Evolutionary conservation across 2,113 vertebrate species (phyloP), one percentile per base, ranked within the genome.

Genomic region (Leptocoma aspasia): DNA sequence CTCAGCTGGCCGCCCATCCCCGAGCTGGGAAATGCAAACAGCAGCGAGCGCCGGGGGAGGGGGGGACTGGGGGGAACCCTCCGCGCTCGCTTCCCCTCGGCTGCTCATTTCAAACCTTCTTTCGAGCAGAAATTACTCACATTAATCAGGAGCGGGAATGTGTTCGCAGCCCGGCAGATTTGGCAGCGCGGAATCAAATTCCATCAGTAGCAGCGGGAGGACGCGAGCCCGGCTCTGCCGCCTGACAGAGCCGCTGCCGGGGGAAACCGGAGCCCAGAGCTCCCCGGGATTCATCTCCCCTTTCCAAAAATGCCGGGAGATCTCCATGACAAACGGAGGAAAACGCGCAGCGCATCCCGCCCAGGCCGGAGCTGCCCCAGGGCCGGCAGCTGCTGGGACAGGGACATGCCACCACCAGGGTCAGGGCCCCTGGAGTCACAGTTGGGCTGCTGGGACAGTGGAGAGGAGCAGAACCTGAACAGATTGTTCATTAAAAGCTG

Each of bases 61-160:
- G 37, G n/a, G 64, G 42, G 13, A 16, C 18, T 10, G 93, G 71
- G 86, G 93, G 88, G 88, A 96, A 75, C 80, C 90, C 88, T 95
- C 86, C 5, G n/a, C 47, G 37, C 57, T 95, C 57, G 49, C 95
- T 96, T 96, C 94, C 94, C 93, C 90, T 96, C 59, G 92, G 95
- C 97, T 94, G 96, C 96, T 97, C 97, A 95, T 97, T 96, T 97
- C 96, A 83, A 96, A 73, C 93, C 96, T 95, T 72, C 96, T 94
- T 72, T 94, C 93, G 33, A 79, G 96, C 96, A 97, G 96, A 96
- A 97, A 97, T 95, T 88, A 92, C 92, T 95, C 92, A 54, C 97
- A 94, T 97, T 95, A 95, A 97, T 97, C 97, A 95, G 94, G 91
- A 95, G 91, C 54, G 92, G 94, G 96, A 91, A 93, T 33, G 97